Percentiles rank a stretch among this genome's conserved stretches.
phyloP scores from a whole-genome alignment of 2,797 vertebrate species.

The Nannoperca obscura region DNA sequence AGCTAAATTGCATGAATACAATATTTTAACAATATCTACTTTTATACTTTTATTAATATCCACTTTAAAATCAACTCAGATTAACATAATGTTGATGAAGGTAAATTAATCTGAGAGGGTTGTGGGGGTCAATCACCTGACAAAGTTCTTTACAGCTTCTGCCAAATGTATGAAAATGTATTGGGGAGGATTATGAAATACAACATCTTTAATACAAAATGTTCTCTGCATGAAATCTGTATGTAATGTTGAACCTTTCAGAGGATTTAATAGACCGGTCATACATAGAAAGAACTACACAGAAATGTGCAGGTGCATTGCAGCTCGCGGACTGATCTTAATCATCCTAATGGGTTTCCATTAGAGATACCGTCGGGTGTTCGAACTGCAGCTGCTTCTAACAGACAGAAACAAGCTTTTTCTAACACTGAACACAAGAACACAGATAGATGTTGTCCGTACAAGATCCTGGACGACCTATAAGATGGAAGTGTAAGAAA shows the following conservation, averaged over 20 bases:
- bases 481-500: not conserved
- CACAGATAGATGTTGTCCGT: not conserved
- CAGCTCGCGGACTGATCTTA: not conserved
- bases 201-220: not conserved
- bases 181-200: not conserved
- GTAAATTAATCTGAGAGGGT: not conserved
- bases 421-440: not conserved
- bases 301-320: conserved; percentile 15
- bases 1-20: not conserved
- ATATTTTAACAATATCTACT: not conserved
- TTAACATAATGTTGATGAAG: not conserved
- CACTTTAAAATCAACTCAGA: not conserved
- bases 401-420: not conserved
- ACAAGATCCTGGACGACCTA: not conserved
- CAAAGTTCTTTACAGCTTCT: not conserved
- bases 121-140: not conserved
- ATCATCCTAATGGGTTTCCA: conserved; percentile 19
- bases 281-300: not conserved
- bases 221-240: not conserved
- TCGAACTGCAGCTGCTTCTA: not conserved
- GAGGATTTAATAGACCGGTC: not conserved
- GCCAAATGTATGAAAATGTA: not conserved
- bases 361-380: not conserved
- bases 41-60: too few species aligned
- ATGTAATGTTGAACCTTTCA: not conserved